phyloP scores from a whole-genome alignment of 1,140 invertebrate genomes.

The Xylocopa sonorina region DNA sequence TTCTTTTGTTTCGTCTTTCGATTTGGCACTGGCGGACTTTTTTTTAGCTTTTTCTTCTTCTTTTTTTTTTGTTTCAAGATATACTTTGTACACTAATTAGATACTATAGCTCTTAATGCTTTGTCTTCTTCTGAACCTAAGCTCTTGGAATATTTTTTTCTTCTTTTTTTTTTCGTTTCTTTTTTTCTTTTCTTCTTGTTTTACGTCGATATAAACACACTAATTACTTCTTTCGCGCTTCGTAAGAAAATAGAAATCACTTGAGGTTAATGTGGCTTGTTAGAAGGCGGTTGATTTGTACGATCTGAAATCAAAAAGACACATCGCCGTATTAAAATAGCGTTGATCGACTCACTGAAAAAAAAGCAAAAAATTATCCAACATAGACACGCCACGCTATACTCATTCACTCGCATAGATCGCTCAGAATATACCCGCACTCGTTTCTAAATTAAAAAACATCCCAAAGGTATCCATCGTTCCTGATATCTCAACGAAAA shows the following conservation, averaged over 20 bases:
- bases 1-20: constrained; percentile 60
- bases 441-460: background rate
- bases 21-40: constrained; percentile 82
- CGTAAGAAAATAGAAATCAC: constrained; percentile 83
- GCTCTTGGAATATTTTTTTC: constrained; percentile 71
- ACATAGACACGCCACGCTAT: no score
- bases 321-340: background rate
- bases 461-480: background rate
- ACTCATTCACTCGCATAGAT: no score
- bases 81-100: constrained; percentile 81
- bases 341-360: background rate
- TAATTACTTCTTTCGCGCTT: constrained; percentile 80
- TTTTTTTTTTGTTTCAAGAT: constrained; percentile 69
- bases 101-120: constrained; percentile 78
- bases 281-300: constrained; percentile 83
- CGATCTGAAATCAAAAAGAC: constrained; percentile 80
- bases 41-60: constrained; percentile 59
- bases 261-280: constrained; percentile 83
- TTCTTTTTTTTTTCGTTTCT: constrained; percentile 58
- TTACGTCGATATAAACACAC: constrained; percentile 81
- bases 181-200: constrained; percentile 50
- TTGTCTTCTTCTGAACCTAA: constrained; percentile 70
- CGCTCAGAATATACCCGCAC: no score
- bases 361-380: no score
- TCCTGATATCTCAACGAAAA: background rate